Percentiles rank a stretch among this genome's conserved stretches.
Evolutionary conservation across 2,113 vertebrate species (phyloP).

Genomic region (Varanus komodoensis): DNA sequence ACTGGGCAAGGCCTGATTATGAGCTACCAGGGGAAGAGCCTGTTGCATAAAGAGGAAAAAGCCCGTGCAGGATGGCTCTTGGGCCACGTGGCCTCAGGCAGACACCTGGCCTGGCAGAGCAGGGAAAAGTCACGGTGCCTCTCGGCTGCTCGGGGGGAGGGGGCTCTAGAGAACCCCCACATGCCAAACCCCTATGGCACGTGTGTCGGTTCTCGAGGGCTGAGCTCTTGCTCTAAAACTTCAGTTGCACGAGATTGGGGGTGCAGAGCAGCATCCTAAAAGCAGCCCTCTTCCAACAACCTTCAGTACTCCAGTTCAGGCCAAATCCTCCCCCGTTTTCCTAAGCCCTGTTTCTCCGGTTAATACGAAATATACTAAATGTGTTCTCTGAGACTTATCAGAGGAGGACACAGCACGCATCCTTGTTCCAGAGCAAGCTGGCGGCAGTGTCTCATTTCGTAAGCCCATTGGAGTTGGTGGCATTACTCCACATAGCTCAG

Average conservation of each 20-base stretch:
- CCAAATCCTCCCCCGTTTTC: conserved; percentile 24
- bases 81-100: too few relatives aligned
- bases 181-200: too few relatives aligned
- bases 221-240: too few relatives aligned
- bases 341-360: conserved; percentile 60
- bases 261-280: neutral
- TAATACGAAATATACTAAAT: conserved; percentile 44
- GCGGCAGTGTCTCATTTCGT: neutral
- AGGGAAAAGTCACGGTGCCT: too few relatives aligned
- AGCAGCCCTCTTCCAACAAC: neutral
- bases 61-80: too few relatives aligned
- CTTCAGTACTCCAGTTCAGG: neutral
- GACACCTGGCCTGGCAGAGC: too few relatives aligned
- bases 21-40: neutral
- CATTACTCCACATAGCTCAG: neutral
- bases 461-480: neutral
- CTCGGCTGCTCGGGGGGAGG: too few relatives aligned
- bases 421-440: neutral
- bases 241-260: too few relatives aligned
- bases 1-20: neutral
- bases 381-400: conserved; percentile 34
- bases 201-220: too few relatives aligned
- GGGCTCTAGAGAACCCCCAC: too few relatives aligned
- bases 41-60: neutral
- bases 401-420: neutral